A percentile compares a stretch with the other conserved stretches of the same genome.
These are phyloP conservation scores for Gymnoscopelus microlampas DNA, from an alignment of 2,797 vertebrate genomes.

Conservation along the genomic window DNA sequence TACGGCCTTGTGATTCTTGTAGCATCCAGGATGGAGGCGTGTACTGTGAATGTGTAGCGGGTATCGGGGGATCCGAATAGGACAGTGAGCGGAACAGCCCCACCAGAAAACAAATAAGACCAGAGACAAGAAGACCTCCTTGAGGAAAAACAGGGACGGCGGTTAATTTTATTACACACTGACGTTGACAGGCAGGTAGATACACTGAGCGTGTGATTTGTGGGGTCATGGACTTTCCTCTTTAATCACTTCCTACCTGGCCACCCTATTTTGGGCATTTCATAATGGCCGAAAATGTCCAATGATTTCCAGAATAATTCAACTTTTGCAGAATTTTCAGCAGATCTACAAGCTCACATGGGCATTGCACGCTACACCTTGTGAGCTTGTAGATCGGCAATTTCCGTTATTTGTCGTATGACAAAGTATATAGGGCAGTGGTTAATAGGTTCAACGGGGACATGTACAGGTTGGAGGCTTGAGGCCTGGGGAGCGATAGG, in stretches of 20 bases:
- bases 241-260: constrained; percentile 30
- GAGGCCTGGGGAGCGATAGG: constrained; percentile 39
- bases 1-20: constrained; percentile 16
- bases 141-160: constrained; percentile 14
- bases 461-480: constrained; percentile 36
- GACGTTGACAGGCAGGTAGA: constrained; percentile 23
- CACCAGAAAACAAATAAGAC: constrained; percentile 19
- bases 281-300: too few species aligned
- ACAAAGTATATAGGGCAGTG: too few species aligned
- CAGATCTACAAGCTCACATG: too few species aligned
- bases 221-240: constrained; percentile 31
- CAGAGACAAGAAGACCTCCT: neutral
- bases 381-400: too few species aligned
- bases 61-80: constrained; percentile 3
- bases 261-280: too few species aligned
- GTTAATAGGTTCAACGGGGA: constrained; percentile 8
- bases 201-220: constrained; percentile 29
- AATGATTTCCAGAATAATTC: too few species aligned
- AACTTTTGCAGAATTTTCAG: too few species aligned
- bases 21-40: constrained; percentile 15
- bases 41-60: neutral
- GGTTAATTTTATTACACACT: constrained; percentile 37
- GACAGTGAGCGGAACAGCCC: constrained; percentile 4
- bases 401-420: too few species aligned
- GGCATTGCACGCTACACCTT: too few species aligned